Evolutionary conservation across 2,888 invertebrate species (phyloP).

Genomic region (Proisotoma minuta): DNA sequence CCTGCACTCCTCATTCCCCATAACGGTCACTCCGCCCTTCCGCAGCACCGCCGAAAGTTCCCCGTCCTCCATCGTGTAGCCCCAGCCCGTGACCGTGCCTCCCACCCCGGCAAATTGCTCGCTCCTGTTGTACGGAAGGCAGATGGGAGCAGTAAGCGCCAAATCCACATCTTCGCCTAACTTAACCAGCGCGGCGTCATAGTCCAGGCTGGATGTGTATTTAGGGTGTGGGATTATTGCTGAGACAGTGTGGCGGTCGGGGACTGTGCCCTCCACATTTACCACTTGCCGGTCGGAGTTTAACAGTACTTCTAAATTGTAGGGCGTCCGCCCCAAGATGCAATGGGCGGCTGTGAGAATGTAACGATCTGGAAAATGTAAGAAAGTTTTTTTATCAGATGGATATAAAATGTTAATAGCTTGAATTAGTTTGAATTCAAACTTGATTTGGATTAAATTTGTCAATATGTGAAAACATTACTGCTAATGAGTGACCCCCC

Average conservation of each 20-base stretch:
- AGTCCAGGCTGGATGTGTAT: slow-evolving; percentile 48
- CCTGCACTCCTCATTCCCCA: slow-evolving; percentile 34
- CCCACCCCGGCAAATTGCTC: slow-evolving; percentile 44
- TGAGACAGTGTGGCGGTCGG: slow-evolving; percentile 42
- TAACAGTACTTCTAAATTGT: slow-evolving; percentile 39
- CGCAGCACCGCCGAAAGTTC: slow-evolving; percentile 26
- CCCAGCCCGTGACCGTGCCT: slow-evolving; percentile 47
- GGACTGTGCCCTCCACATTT: slow-evolving; percentile 28
- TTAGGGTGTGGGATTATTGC: slow-evolving; percentile 47
- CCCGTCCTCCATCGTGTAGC: slow-evolving; percentile 22
- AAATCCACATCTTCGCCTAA: slow-evolving; percentile 47
- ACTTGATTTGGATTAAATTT: neutral
- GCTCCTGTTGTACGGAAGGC: slow-evolving; percentile 47
- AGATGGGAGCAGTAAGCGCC: slow-evolving; percentile 47
- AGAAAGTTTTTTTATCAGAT: too few species aligned
- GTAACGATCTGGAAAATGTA: slow-evolving; percentile 9
- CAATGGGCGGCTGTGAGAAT: slow-evolving; percentile 41
- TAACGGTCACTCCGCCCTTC: slow-evolving; percentile 34
- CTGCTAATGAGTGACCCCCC: slow-evolving; percentile 51
- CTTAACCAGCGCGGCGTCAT: slow-evolving; percentile 52
- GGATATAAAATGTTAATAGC: neutral
- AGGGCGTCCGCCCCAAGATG: slow-evolving; percentile 38
- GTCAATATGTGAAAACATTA: too few species aligned
- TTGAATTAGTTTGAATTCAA: neutral
- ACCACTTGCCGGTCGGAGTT: slow-evolving; percentile 33